Percentiles rank a stretch among this genome's conserved stretches.
Conservation (phyloP, 2,797 vertebrate genomes). For the Gephyroberyx darwinii region DNA sequence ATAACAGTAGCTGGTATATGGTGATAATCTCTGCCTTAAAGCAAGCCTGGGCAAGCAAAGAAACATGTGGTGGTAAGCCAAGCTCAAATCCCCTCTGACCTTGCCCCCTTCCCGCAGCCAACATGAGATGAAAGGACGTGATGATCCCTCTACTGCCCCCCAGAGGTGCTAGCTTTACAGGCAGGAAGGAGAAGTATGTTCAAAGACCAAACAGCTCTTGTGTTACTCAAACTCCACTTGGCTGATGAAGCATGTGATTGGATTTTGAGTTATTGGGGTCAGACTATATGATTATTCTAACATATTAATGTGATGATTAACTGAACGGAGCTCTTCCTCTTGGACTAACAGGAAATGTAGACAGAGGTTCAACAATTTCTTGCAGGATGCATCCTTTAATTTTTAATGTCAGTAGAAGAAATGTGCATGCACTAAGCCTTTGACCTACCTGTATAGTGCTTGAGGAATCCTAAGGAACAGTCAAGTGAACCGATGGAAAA, state of each 20-base stretch:
- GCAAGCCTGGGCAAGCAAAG: slow-evolving; percentile 71
- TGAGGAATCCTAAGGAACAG: slow-evolving; percentile 63
- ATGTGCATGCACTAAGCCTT: slow-evolving; percentile 55
- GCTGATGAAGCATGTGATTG: slow-evolving; percentile 25
- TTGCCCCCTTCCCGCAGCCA: slow-evolving; percentile 71
- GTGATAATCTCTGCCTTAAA: slow-evolving; percentile 78
- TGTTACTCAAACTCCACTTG: slow-evolving; percentile 48
- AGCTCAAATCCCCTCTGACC: slow-evolving; percentile 79
- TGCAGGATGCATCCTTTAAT: slow-evolving; percentile 59
- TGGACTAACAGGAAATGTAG: slow-evolving; percentile 29
- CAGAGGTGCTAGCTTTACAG: slow-evolving; percentile 66
- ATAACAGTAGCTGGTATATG: slow-evolving; percentile 74
- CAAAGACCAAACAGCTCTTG: slow-evolving; percentile 59
- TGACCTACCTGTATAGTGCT: slow-evolving; percentile 66
- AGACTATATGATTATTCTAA: slow-evolving; percentile 9
- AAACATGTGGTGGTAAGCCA: slow-evolving; percentile 76
- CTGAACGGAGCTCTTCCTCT: slow-evolving; percentile 8
- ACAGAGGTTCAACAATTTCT: slow-evolving; percentile 50
- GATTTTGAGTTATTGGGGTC: slow-evolving; percentile 35
- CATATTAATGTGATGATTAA: slow-evolving; percentile 38
- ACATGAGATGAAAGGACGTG: slow-evolving; percentile 69
- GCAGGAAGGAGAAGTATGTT: slow-evolving; percentile 58
- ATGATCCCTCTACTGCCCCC: slow-evolving; percentile 75
- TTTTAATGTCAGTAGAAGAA: slow-evolving; percentile 65
- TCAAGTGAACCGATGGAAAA: slow-evolving; percentile 70